These are phyloP conservation scores for Python bivittatus DNA, from an alignment of 2,113 vertebrate species.

Conservation along the genomic window DNA sequence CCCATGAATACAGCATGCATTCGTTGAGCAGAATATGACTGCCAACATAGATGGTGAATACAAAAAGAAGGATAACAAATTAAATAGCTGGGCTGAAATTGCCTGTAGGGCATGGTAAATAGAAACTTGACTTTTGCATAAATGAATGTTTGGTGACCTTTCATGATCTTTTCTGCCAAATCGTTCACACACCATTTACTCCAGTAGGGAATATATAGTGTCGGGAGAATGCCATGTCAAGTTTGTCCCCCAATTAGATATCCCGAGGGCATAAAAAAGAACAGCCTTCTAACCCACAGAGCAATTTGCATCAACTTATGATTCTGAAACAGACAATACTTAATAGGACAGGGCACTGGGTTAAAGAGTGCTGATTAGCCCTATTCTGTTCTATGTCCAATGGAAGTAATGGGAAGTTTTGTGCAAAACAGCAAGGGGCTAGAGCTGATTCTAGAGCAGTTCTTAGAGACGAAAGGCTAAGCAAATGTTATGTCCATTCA, in stretches of 20 bases:
- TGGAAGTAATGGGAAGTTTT: neutral
- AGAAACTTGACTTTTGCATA: constrained; percentile 6
- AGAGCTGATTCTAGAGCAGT: neutral
- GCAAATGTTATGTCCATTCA: neutral
- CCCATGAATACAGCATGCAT: neutral
- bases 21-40: neutral
- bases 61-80: neutral
- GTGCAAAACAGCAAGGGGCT: neutral
- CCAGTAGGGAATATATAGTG: neutral
- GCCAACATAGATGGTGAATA: neutral
- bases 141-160: constrained; percentile 1
- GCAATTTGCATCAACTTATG: constrained; percentile 4
- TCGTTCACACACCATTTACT: constrained; percentile 4
- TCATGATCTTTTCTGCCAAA: neutral
- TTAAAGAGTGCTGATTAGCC: neutral
- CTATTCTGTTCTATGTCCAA: neutral
- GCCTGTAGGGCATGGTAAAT: neutral
- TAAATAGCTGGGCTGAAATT: neutral
- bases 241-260: neutral
- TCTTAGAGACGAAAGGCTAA: neutral
- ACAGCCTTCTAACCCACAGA: neutral
- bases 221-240: neutral
- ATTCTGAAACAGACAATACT: neutral
- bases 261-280: neutral
- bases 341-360: neutral